Evolutionary conservation across 2,797 vertebrate genomes (phyloP), one percentile per base, ranked within the genome.

Genomic region (Rhinogobio ventralis): DNA sequence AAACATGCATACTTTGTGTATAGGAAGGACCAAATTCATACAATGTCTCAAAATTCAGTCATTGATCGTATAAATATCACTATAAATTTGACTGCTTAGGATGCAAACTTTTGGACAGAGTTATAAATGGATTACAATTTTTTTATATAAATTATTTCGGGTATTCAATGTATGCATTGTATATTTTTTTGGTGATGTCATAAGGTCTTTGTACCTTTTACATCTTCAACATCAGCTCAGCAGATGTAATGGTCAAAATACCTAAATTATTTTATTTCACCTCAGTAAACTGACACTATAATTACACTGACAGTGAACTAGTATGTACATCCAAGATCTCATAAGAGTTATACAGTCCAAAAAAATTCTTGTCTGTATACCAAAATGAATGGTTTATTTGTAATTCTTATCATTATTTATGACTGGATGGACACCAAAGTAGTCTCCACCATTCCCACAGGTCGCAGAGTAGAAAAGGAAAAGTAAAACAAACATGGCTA

Each of bases 401-500:
- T 89, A 30, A 42, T 71, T 19, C 36, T 28, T 36, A 57, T 71
- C 75, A 86, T 84, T 81, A 89, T 89, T 78, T 5, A 89, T 90
- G 90, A 93, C 84, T 85, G 87, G 91, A 87, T 89, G 90, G 89
- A 84, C 89, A 92, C 90, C 87, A 20, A 84, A 86, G 83, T 85
- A 82, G 88, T 84, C 86, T 89, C 84, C 87, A 91, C 75, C 90
- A 84, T 85, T 91, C 90, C 88, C 87, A 86, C 74, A 25, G 51
- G 23, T 90, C 55, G 71, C 84, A 88, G 75, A 90, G 89, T 92
- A 93, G 90, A 94, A 94, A 94, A 90, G 84, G 86, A 89, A 90
- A 88, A 91, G 80, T 68, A 17, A 39, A 46, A 64, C 36, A 19
- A 45, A 64, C 89, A 86, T 87, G 62, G 85, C 88, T 92, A 67